A percentile compares a stretch with the other conserved stretches of the same genome.
Conservation (phyloP, 2,888 invertebrate genomes). For the Ennomos fuscantarius region DNA sequence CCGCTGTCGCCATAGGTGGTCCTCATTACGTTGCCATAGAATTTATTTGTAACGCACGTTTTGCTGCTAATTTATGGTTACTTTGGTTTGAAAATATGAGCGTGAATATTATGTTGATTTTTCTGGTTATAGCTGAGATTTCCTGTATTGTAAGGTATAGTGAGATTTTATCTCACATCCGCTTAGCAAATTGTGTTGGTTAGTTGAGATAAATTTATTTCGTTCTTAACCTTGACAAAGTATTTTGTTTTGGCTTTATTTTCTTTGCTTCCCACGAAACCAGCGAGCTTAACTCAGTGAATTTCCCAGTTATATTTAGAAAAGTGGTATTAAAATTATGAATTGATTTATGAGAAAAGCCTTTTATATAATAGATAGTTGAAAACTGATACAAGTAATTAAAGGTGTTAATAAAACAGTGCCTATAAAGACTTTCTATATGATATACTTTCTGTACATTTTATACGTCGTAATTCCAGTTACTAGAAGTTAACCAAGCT, state of each 20-base stretch:
- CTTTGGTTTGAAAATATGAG: slow-evolving; percentile 20
- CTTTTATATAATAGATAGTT: too few relatives aligned
- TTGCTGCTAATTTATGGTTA: slow-evolving; percentile 28
- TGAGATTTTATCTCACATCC: slow-evolving; percentile 36
- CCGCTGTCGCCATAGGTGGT: slow-evolving; percentile 38
- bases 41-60: slow-evolving; percentile 27
- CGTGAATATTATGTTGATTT: slow-evolving; percentile 29
- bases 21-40: slow-evolving; percentile 25
- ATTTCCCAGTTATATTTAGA: too few relatives aligned
- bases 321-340: too few relatives aligned
- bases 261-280: slow-evolving; percentile 10
- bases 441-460: too few relatives aligned
- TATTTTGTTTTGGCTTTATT: slow-evolving; percentile 12
- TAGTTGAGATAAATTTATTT: slow-evolving; percentile 32
- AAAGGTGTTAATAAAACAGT: too few relatives aligned
- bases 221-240: slow-evolving; percentile 22
- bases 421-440: too few relatives aligned
- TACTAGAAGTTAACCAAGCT: too few relatives aligned
- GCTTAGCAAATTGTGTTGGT: slow-evolving; percentile 21
- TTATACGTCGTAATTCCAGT: too few relatives aligned
- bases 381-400: too few relatives aligned
- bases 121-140: slow-evolving; percentile 26
- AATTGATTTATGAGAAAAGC: too few relatives aligned
- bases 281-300: too few relatives aligned
- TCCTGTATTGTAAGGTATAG: slow-evolving; percentile 12